Evolutionary conservation across 53 echinoderm and acorn worm species (phyloP), one percentile per base, ranked within the genome.

Genomic region (Stichopus horrens): DNA sequence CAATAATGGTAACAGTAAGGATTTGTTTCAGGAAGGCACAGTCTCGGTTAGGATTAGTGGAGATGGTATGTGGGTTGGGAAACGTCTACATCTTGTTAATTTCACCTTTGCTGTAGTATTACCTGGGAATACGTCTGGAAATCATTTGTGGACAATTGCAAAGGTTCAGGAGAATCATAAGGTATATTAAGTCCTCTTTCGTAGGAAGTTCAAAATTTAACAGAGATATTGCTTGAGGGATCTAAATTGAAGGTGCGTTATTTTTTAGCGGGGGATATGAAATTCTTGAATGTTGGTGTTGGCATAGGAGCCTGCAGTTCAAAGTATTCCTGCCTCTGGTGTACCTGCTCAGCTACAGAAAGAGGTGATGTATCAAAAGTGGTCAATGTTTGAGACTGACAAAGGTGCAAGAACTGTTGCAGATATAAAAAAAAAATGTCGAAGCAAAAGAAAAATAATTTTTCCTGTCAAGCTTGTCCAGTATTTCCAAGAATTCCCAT

Each of bases 41-140:
- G 7, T 52, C 9, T 76, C 9, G 51, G 52, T 76, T 51, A 76
- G 77, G 10, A 7, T 76, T 7, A 76, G 77, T 76, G 76, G 21
- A 2, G 76, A 76, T 21, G 76, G 76, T 23, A 76, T 37, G 37
- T 76, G 76, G 76, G 76, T 76, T 21, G 76, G 76, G 76, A 76
- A 76, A 52, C 52, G 37, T 7, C 37, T 76, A 7, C 76, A 76
- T 76, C 76, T 76, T 7, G 76, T 76, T 51, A 51, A 76, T 76
- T 76, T 76, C 37, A 76, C 76, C 76, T 76, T 76, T 51, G 22
- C 77, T 76, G 77, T 76, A 8, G 77, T 76, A 8, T 76, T 22
- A 21, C 5, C 75, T 18, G 20, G 5, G 6, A 19, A 51, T 22
- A 8, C 4, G 5, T 74, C 74, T 74, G 52, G 52, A 76, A 23